Base-by-base conservation (phyloP, 1,140 invertebrate species). In the Calosoma granatense region DNA sequence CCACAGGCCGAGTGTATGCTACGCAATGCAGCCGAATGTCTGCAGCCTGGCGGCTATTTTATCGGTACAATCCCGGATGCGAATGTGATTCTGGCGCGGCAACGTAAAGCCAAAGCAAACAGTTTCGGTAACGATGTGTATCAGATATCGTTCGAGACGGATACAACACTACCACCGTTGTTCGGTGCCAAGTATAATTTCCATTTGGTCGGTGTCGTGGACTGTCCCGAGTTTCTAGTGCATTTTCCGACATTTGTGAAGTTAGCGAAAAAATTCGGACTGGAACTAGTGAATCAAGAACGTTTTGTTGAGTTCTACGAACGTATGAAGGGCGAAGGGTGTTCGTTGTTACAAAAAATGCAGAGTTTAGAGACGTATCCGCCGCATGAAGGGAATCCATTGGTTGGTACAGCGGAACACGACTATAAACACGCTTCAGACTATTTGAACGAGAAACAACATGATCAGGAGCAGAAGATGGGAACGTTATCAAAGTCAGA, bases 111-210 rank as follows among this genome's bases (percentile, higher is more conserved):
- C 59, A 74, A 79, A 15, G 72, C 78, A 55, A 78, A 80, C 1
- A 74, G 74, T 23, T 94, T 94, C 78, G 92, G 92, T 23, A 97
- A 97, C 74, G 84, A 90, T 51, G 79, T 97, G 23, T 97, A 86
- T 69, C 82, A 75, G 57, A 85, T 98, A 15, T 82, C 86, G 60
- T 90, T 95, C 69, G 76, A 85, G 22, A 82, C 84, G 69, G 81
- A 90, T 64, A 76, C 78, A 21, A 76, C 83, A 41, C 80, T 82
- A 11, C 81, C 84, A 63, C 89, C 92, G 2, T 70, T 98, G 12
- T 99, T 99, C 80, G 97, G 97, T 41, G 92, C 89, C 23, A 92
- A 94, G 72, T 98, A 99, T 76, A 84, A 95, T 72, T 99, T 99
- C 71, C 83, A 93, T 68, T 74, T 99, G 53, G 92, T 98, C 69